Percentiles rank a stretch among this genome's conserved stretches.
phyloP scores from a whole-genome alignment of 2,113 vertebrate species.

The Eptesicus fuscus region DNA sequence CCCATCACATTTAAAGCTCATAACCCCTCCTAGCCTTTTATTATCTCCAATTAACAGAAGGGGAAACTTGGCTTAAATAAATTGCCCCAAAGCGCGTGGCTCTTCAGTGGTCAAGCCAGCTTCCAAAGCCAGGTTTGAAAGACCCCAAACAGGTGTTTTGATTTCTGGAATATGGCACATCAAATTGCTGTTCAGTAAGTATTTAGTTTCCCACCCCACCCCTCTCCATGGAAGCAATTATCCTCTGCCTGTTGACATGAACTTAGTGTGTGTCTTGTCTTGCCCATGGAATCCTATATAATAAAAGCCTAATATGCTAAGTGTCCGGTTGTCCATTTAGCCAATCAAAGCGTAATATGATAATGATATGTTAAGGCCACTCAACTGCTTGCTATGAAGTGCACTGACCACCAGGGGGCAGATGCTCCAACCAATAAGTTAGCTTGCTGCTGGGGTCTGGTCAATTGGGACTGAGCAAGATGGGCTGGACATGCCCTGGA shows the following conservation, averaged over 20 bases:
- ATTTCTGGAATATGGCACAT: neutral
- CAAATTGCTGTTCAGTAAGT: neutral
- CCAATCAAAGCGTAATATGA: too few relatives aligned
- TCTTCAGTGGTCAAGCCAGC: neutral
- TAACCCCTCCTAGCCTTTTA: neutral
- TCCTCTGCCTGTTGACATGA: neutral
- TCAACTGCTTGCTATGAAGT: too few relatives aligned
- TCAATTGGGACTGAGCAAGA: too few relatives aligned
- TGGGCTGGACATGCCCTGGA: too few relatives aligned
- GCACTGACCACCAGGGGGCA: too few relatives aligned
- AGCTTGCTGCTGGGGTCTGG: too few relatives aligned
- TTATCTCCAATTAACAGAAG: neutral
- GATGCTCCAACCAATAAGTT: too few relatives aligned
- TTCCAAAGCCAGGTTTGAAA: neutral
- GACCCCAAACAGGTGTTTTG: neutral
- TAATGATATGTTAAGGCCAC: too few relatives aligned
- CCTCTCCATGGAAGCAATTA: neutral
- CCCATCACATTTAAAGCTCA: neutral
- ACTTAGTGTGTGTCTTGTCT: neutral
- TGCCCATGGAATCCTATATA: neutral
- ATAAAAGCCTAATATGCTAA: too few relatives aligned
- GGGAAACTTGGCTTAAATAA: neutral
- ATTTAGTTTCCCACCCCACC: neutral
- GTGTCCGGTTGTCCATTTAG: too few relatives aligned
- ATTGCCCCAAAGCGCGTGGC: neutral